Evolutionary conservation across 1,140 invertebrate genomes (phyloP), one percentile per base, ranked within the genome.

Genomic region (Drosophila tristis): DNA sequence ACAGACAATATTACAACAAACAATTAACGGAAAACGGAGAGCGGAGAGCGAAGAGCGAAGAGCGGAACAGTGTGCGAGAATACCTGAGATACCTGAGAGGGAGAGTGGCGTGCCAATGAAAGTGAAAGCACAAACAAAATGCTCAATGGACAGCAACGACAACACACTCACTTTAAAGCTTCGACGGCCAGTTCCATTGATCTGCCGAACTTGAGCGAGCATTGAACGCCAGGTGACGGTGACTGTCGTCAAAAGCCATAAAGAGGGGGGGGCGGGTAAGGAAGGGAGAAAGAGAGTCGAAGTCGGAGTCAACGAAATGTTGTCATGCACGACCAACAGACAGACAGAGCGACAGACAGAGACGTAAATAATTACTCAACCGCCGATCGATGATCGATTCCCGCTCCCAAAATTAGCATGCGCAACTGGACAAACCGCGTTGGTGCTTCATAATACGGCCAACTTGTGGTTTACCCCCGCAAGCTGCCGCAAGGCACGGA

Each of bases 331-430:
- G 60, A 39, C 51, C 67, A 51, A 64, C 9, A 13, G 35, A 11
- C 3, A 35, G 31, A 9, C 8, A 9, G 35, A 20, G 20, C 20
- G 20, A 39, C 35, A 39, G 61, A 62, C 75, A 75, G 72, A 58
- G 44, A 56, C 56, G 42, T 76, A 74, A 74, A 75, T 74, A 74
- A 74, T 74, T 74, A 74, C 71, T 63, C 61, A 74, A 74, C 72
- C 70, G 25, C 59, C 73, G 35, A 35, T 53, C 72, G 72, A 66
- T 66, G 72, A 75, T 85, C 81, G 78, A 86, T 86, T 65, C 56
- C 77, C 78, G 50, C 64, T 62, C 56, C 65, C 62, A 82, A 86
- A 29, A 86, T 86, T 86, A 86, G 82, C 82, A 89, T 86, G 70
- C 82, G 63, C 66, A 82, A 82, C 82, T 72, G 74, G 85, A 70